phyloP scores from a whole-genome alignment of 2,797 vertebrate species.

The Cossypha polioptera region DNA sequence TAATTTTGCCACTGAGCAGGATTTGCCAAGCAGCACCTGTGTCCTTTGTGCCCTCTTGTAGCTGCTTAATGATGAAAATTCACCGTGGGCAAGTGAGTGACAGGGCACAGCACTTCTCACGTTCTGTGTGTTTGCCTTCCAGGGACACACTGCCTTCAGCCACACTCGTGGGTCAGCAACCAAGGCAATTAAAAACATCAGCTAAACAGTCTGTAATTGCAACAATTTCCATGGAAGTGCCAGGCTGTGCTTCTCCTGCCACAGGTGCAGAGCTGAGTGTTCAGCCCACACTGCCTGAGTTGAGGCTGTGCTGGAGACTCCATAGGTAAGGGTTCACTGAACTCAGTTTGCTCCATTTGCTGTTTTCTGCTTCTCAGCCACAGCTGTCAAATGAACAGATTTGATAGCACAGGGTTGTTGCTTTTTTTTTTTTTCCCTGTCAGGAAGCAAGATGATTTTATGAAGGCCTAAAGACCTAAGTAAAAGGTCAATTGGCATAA shows the following conservation, averaged over 20 bases:
- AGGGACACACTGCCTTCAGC: not conserved
- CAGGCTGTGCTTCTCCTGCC: not conserved
- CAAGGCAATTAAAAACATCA: not conserved
- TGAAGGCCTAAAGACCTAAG: not conserved
- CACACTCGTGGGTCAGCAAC: not conserved
- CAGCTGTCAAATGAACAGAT: not conserved
- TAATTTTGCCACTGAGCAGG: not conserved
- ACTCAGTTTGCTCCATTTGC: not conserved
- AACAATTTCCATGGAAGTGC: not conserved
- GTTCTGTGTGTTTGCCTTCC: not conserved
- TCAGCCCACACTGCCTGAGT: not conserved
- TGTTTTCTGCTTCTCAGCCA: not conserved
- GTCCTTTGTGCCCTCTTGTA: not conserved
- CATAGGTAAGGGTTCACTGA: not conserved
- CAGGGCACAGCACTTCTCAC: not conserved
- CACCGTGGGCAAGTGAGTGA: not conserved
- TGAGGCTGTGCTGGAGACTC: not conserved
- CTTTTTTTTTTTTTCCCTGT: not conserved
- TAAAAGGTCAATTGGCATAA: slow-evolving; percentile 29
- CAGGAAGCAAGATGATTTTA: not conserved
- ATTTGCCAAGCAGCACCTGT: not conserved
- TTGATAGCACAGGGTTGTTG: not conserved
- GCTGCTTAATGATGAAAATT: not conserved
- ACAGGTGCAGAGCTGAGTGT: not conserved
- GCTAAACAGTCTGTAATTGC: not conserved